phyloP scores from a whole-genome alignment of 2,797 vertebrate genomes.

The Margarornis squamiger region DNA sequence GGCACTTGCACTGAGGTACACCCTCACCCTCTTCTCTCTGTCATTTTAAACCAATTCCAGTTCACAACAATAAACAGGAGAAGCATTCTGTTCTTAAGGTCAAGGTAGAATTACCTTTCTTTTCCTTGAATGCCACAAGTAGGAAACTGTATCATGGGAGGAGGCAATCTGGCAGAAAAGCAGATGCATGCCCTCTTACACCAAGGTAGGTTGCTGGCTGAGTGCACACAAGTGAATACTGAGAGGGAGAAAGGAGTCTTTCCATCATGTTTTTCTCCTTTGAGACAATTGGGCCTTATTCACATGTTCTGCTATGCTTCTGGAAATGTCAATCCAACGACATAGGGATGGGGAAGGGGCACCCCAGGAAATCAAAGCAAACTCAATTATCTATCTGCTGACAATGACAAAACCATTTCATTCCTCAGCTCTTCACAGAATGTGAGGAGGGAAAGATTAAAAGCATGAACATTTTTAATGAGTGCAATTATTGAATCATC shows the following conservation, averaged over 20 bases:
- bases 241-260: not conserved
- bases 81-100: not conserved
- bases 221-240: not conserved
- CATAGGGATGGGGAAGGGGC: constrained; percentile 31
- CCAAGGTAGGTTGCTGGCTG: not conserved
- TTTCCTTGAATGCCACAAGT: not conserved
- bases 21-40: not conserved
- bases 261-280: constrained; percentile 10
- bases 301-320: constrained; percentile 47
- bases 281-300: constrained; percentile 47
- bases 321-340: constrained; percentile 59
- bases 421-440: constrained; percentile 71
- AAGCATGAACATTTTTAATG: constrained; percentile 81
- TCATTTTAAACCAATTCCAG: not conserved
- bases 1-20: not conserved
- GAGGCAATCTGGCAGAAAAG: constrained; percentile 6
- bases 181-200: not conserved
- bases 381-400: constrained; percentile 77
- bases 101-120: not conserved
- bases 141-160: not conserved
- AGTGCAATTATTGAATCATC: constrained; percentile 80
- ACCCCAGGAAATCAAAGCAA: constrained; percentile 76
- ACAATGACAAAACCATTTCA: constrained; percentile 77
- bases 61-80: not conserved
- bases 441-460: constrained; percentile 65